Base-by-base conservation (phyloP, 2,113 vertebrate genomes). In the Petroica traversi region DNA sequence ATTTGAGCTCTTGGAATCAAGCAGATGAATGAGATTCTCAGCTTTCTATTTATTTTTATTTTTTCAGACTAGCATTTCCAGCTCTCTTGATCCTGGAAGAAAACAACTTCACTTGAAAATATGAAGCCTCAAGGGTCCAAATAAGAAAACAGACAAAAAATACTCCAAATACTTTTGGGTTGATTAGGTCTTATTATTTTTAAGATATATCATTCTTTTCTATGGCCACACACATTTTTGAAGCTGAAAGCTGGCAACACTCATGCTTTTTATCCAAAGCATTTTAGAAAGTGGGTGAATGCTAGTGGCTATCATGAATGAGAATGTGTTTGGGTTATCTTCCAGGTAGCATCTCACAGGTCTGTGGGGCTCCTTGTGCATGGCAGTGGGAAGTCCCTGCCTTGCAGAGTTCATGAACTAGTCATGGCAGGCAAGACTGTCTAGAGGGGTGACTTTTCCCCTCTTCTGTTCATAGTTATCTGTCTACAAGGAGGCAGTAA, bases 81-180 rank as follows among this genome's bases (percentile, higher is more conserved):
- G 63, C 79, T 92, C 93, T 73, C 92, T 96, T 97, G 94, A 94
- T 96, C 92, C 79, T 90, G 90, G 94, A 96, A 89, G 95, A 96
- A 96, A 95, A 95, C 93, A 96, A 91, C 95, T 96, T 94, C 85
- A 54, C 75, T 96, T 88, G 90, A 97, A 97, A 96, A 96, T 92
- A 93, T 91, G 93, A 96, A 88, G 92, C 92, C 95, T 96, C 48
- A 1, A 96, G 93, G 92, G 93, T 83, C 92, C 78, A 86, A 92
- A 92, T 88, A 81, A 90, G 79, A 97, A 96, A 95, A 92, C 80
- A 93, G 87, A 89, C 76, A 67, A 96, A 95, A 96, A 96, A 95
- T 95, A 91, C 68, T 93, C 67, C 55, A 45, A 93, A 96, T 93
- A 88, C 79, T 96, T 96, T 88, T 52, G 92, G 72, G 88, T 90